phyloP scores from a whole-genome alignment of 2,797 vertebrate genomes.

The Eulemur albifrons region DNA sequence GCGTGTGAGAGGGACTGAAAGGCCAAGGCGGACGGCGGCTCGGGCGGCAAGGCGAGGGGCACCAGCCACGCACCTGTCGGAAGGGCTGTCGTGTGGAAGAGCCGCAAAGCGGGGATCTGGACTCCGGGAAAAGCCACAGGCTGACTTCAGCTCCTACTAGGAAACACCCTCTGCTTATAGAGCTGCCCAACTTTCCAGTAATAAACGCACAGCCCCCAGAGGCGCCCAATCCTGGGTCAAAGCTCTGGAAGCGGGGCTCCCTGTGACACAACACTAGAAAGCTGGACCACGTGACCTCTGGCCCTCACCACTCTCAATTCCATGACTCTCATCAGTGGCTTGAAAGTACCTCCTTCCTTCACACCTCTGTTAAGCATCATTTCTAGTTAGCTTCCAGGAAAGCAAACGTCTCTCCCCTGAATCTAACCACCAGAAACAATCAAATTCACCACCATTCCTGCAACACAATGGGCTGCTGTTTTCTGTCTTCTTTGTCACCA shows the following conservation, averaged over 20 bases:
- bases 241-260: not conserved
- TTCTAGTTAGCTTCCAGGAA: not conserved
- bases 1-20: not conserved
- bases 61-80: fast-evolving
- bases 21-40: not conserved
- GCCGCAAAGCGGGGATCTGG: not conserved
- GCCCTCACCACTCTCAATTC: not conserved
- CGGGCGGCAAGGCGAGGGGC: not conserved
- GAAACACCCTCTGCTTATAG: not conserved
- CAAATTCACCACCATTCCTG: not conserved
- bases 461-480: not conserved
- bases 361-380: not conserved
- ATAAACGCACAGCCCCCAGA: not conserved
- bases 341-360: not conserved
- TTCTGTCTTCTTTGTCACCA: not conserved
- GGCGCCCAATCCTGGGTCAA: not conserved
- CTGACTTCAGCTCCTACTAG: not conserved
- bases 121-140: not conserved
- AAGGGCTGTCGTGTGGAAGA: not conserved
- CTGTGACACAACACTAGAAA: not conserved
- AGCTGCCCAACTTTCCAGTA: not conserved
- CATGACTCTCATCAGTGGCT: not conserved
- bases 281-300: not conserved
- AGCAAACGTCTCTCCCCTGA: not conserved
- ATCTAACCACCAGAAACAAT: not conserved